Evolutionary conservation across 2,888 invertebrate genomes (phyloP), one percentile per base, ranked within the genome.

Genomic region (Cylloceria caligata): DNA sequence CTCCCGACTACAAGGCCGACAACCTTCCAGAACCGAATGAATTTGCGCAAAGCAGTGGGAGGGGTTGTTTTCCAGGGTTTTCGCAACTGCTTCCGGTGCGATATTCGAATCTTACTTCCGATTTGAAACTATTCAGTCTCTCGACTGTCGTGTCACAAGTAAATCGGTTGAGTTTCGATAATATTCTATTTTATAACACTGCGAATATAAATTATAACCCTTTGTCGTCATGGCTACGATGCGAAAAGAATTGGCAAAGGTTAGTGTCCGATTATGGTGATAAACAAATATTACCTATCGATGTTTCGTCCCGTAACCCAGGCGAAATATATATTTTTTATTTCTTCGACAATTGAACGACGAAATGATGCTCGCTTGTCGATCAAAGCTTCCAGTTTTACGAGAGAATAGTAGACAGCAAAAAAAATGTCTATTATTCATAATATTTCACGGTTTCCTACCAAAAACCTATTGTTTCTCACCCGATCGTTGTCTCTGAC

Each of bases 271-370:
- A 13, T 36, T 36, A n/a, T 60, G 9, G 13, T 60, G 16, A 55
- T 55, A 55, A 27, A 27, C 55, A 30, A 55, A 27, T 3, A 55
- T 55, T 9, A 0, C 1, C 21, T 9, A 21, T 30, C n/a, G 30
- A 57, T 57, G 60, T 60, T 60, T 36, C n/a, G 4, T n/a, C 69
- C 55, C 21, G 39, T 71, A 42, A 79, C 67, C 79, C n/a, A 16
- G 49, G 34, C 57, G 52, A 52, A 64, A 74, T 21, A 11, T 49
- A 42, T 55, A 11, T 7, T 42, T 68, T 71, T 45, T 69, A 16
- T 16, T 24, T 45, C 39, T 19, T 34, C 24, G 73, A 52, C 42
- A 49, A 65, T 69, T 39, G 47, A 60, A 64, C 0, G 16, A 57
- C 36, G n/a, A 13, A 42, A 27, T 21, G 80, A 67, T 71, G 27